These are phyloP conservation scores for Rissa tridactyla DNA, from an alignment of 2,113 vertebrate species.

Conservation along the genomic window DNA sequence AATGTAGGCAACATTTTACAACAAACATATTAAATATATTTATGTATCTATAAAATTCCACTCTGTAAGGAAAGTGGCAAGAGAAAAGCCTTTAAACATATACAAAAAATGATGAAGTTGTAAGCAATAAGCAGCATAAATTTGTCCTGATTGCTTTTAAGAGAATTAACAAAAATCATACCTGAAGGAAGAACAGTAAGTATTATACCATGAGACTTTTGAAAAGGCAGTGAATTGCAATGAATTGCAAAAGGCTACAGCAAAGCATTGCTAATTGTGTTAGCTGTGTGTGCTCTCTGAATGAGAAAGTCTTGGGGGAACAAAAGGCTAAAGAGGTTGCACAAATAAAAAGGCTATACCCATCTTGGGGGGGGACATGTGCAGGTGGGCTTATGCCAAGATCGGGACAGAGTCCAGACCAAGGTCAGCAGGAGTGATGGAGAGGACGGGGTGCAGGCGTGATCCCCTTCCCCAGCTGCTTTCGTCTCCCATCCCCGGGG, in stretches of 20 bases:
- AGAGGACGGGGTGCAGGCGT: fast-evolving
- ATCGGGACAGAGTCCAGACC: neutral
- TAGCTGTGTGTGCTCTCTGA: neutral
- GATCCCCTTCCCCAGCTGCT: fast-evolving
- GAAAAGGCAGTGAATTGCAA: neutral
- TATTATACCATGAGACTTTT: neutral
- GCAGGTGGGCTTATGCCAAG: neutral
- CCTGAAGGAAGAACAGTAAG: neutral
- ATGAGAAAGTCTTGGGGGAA: neutral
- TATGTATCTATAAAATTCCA: neutral
- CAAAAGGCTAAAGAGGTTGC: neutral
- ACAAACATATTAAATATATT: neutral
- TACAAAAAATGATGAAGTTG: neutral
- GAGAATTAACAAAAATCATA: neutral
- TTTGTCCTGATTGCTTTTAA: neutral
- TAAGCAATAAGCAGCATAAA: neutral
- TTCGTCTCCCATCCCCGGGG: fast-evolving
- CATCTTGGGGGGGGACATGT: neutral
- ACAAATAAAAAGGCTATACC: neutral
- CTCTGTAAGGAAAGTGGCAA: neutral
- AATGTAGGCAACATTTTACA: neutral
- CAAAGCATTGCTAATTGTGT: neutral
- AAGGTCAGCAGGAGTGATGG: neutral
- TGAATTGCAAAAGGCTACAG: neutral
- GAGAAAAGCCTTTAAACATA: neutral